phyloP scores from a whole-genome alignment of 2,113 vertebrate species.

The human (Homo sapiens) region DNA sequence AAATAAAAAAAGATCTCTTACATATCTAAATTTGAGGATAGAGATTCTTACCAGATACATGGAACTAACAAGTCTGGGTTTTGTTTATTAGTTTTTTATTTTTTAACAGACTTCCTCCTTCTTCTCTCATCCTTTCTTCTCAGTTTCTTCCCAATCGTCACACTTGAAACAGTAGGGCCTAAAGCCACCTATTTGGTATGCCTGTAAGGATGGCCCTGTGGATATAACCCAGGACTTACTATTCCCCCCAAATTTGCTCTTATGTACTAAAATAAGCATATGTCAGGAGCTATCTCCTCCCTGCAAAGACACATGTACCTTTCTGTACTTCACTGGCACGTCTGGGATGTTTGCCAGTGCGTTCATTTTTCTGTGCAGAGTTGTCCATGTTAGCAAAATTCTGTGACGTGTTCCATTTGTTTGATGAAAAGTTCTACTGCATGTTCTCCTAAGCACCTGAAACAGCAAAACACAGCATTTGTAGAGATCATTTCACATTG shows the following conservation, averaged over 20 bases:
- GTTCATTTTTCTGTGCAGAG: not conserved
- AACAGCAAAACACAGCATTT: constrained; percentile 35
- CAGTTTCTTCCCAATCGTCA: not conserved
- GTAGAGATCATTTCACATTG: not conserved
- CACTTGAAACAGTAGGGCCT: not conserved
- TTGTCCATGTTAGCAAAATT: not conserved
- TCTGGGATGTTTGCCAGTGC: not conserved
- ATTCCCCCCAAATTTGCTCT: not conserved
- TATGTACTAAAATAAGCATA: not conserved
- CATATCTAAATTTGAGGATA: not conserved
- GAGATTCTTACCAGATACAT: not conserved
- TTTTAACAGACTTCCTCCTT: not conserved
- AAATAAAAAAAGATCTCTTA: not conserved
- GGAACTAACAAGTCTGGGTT: not conserved
- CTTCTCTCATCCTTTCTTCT: not conserved
- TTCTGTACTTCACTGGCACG: not conserved
- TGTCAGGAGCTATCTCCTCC: not conserved
- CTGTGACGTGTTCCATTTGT: not conserved
- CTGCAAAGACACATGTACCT: constrained; percentile 45
- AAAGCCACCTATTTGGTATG: not conserved
- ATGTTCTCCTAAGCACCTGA: constrained; percentile 59
- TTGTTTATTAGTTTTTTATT: too few relatives aligned
- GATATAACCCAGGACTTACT: not conserved
- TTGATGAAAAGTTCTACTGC: not conserved
- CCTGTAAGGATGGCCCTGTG: not conserved